Base-by-base conservation (phyloP, 1,140 invertebrate species). In the Megalopta genalis region DNA sequence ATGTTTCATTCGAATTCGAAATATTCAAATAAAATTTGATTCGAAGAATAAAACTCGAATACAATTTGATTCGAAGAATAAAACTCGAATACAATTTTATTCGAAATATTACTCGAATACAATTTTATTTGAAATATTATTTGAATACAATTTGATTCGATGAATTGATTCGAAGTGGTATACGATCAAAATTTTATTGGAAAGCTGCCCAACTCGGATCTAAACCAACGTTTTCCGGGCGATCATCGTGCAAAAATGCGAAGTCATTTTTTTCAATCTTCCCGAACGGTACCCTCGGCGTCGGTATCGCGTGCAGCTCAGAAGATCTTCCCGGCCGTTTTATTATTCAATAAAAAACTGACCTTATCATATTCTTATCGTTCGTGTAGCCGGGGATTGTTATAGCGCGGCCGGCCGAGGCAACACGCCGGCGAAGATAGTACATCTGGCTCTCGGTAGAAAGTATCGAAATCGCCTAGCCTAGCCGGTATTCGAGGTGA, bases 321-420 rank as follows among this genome's bases (percentile, higher is more conserved):
- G 16, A 37, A 77, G 69, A 67, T 32, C 12, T 46, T 16, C 23
- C 57, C 10, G 0, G 9, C 21, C 18, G n/a, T 68, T 75, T 75
- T 60, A 60, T 77, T 69, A 77, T 77, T 77, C 74, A 32, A 60
- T 46, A 49, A 69, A 77, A 76, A 76, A 18, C 10, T 39, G 14
- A 0, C 1, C 37, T 68, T 76, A 76, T 76, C 73, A n/a, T 27
- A 46, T 59, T 42, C 52, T 68, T 76, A 68, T 76, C 73, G 46
- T 32, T 23, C 23, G 37, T 60, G 64, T 46, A 76, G 63, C 14
- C 14, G 49, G 52, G 63, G 73, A 76, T 76, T n/a, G 73, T 76
- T 75, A 67, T 42, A 67, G 63, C 52, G 49, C n/a, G 14, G 37
- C 74, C 23, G 46, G 23, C 6, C 54, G 25, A 60, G 74, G 68